Evolutionary conservation across 1,140 invertebrate genomes (phyloP), one percentile per base, ranked within the genome.

Genomic region (Heliconius hewitsoni): DNA sequence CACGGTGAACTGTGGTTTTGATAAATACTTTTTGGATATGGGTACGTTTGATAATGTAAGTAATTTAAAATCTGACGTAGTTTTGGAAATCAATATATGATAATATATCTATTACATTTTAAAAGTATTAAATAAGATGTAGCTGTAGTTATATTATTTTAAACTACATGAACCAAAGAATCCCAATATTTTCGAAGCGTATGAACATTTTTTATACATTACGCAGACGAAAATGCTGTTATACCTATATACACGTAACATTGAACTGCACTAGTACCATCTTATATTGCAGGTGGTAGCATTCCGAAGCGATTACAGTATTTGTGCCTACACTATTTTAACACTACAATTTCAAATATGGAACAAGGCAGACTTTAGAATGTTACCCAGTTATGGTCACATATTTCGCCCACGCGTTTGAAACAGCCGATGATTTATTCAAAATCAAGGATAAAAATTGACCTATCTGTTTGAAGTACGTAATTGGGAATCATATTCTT

Each of bases 361-460:
- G 73, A 84, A 88, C 83, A 90, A 86, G 85, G 87, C 85, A 80
- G 83, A 87, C 85, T 87, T 87, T 90, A 79, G 86, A 85, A 86
- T 83, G 80, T 74, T 79, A 83, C 81, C 76, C 85, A 84, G 77
- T 83, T 83, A 84, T 85, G 86, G 86, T 87, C 84, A 84, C 84
- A 88, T 88, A 90, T 86, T 89, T 89, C 89, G 86, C 91, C 91
- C 87, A 93, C 91, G 85, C 91, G 85, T 86, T 88, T 82, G 81
- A 90, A 89, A 71, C 84, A 84, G 84, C 82, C 81, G 85, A 88
- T 88, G 88, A 91, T 92, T 90, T 93, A 90, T 89, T 86, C 87
- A 89, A 89, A 92, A 91, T 85, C 88, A 90, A 91, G 86, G 88
- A 89, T 89, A 84, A 85, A 83, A 81, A 84, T 86, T 88, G 82